These are phyloP conservation scores for Dicroscelio sp. DNA, from an alignment of 2,888 invertebrate genomes.

Conservation along the genomic window DNA sequence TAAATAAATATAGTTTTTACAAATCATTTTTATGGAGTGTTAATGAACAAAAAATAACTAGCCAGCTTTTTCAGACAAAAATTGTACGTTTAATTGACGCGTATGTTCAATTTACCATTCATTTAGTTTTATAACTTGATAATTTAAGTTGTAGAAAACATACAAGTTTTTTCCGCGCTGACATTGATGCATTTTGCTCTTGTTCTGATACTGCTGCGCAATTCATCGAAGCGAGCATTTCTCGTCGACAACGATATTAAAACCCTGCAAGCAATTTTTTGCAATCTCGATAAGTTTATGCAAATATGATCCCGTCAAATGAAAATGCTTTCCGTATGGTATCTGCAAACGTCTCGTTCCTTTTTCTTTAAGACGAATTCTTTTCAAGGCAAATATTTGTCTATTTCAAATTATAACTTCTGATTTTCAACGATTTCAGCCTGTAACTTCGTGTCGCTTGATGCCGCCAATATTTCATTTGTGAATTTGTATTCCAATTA, in stretches of 20 bases:
- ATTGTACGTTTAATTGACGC: no score
- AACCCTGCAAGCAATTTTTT: constrained; percentile 64
- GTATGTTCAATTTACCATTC: no score
- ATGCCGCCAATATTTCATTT: no score
- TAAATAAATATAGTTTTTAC: constrained; percentile 36
- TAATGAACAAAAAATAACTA: constrained; percentile 39
- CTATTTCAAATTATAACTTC: constrained; percentile 34
- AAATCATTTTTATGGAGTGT: constrained; percentile 41
- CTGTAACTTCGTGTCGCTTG: no score
- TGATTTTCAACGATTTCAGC: no score
- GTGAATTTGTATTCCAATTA: no score
- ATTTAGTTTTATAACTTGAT: no score
- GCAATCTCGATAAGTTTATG: constrained; percentile 64
- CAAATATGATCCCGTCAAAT: constrained; percentile 72
- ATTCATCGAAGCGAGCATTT: constrained; percentile 67
- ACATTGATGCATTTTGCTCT: constrained; percentile 36
- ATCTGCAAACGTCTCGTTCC: constrained; percentile 28
- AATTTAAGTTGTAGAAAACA: no score
- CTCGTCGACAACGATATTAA: constrained; percentile 70
- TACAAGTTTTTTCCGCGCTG: no score
- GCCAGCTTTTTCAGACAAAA: no score
- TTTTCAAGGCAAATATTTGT: constrained; percentile 44
- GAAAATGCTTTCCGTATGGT: constrained; percentile 58
- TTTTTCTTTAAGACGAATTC: constrained; percentile 50
- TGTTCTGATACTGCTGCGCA: constrained; percentile 44